Base-by-base conservation (phyloP, 2,797 vertebrate species). In the Dendrocincla tyrannina region DNA sequence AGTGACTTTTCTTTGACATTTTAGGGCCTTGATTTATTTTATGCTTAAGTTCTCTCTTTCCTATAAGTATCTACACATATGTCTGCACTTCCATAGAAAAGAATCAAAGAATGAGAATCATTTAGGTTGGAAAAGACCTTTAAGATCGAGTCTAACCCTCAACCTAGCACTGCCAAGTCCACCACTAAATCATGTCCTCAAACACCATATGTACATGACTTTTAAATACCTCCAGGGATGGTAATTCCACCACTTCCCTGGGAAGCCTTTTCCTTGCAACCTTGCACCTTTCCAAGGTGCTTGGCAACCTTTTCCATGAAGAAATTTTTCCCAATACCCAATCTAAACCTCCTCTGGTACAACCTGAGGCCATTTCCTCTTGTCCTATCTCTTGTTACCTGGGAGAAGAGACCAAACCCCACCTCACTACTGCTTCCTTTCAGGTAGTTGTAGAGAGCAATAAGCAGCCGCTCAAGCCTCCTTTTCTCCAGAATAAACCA, bases 321-420 rank as follows among this genome's bases (percentile, higher is more conserved):
- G 46, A 55, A 27, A 1, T 37, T 49, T 46, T 68, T 73, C 20
- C 30, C 9, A 5, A 32, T 58, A 62, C 5, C 17, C 14, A 18
- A 33, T 22, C 27, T 63, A 68, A 86, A 68, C 11, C 9, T 73
- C 15, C 14, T 56, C 55, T 73, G 27, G 17, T 4, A 8, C 13
- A 68, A 53, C 15, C 17, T 64, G 46, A 87, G 60, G 7, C 4
- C 3, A 18, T 85, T 88, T 62, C 10, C 15, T 63, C 32, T 68
- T 28, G 16, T 52, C 10, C 5, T 42, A 6, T 11, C 3, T 1
- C 13, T 33, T 32, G 14, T 32, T 42, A 32, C 20, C 9, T 1
- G 1, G 37, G 19, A 52, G 20, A 33, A 42, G 30, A 81, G 30
- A 62, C 15, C 4, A 2, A 10, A 11, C 2, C 20, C 30, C 19